phyloP scores from a whole-genome alignment of 37 sponge, comb jelly and placozoan genomes.

The Bolinopsis microptera region DNA sequence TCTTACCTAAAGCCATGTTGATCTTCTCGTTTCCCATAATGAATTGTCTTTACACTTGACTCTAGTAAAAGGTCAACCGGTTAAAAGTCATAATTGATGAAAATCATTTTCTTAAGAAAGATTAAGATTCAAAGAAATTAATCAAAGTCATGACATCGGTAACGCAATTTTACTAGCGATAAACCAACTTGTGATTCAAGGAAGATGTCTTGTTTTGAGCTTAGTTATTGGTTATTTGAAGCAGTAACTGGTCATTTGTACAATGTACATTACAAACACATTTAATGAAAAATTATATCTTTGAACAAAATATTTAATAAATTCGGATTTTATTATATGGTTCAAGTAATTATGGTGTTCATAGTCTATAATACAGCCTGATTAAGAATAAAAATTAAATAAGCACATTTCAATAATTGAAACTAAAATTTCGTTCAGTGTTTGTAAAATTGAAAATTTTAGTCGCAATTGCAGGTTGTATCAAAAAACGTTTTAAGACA shows the following conservation, averaged over 20 bases:
- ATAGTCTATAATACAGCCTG: background rate
- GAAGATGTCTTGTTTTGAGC: no score
- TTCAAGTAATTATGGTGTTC: background rate
- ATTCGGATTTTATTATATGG: background rate
- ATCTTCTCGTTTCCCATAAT: slow-evolving; percentile 39
- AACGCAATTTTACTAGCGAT: no score
- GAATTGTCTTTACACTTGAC: background rate
- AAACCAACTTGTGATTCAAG: no score
- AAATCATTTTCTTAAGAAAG: background rate
- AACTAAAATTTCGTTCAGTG: background rate
- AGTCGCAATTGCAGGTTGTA: background rate
- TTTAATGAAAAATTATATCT: background rate
- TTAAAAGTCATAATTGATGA: background rate
- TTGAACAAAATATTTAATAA: background rate
- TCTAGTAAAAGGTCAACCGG: background rate
- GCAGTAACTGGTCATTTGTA: background rate
- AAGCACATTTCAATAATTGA: background rate
- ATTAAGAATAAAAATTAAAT: background rate
- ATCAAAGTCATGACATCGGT: no score
- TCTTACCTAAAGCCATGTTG: slow-evolving; percentile 56
- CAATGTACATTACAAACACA: background rate
- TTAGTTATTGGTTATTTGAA: background rate
- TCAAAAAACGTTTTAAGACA: no score
- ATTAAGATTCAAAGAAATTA: no score
- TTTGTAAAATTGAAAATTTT: background rate